These are phyloP conservation scores for Andinoacara biseriatus DNA, from an alignment of 2,113 vertebrate genomes.

Conservation along the genomic window DNA sequence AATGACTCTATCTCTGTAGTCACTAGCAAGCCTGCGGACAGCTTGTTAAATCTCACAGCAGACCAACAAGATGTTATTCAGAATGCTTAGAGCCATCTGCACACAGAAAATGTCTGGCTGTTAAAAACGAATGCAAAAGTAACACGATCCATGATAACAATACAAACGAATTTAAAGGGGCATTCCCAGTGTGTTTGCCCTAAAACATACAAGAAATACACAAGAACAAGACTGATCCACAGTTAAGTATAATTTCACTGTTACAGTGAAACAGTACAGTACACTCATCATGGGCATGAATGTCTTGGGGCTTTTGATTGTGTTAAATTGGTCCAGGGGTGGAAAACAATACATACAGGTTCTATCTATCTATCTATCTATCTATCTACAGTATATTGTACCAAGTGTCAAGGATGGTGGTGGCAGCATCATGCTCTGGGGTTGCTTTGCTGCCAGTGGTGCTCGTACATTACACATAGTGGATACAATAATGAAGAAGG, in stretches of 20 bases:
- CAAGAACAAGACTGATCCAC: background rate
- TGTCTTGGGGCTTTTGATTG: too few species aligned
- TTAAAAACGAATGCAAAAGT: conserved; percentile 11
- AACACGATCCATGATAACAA: conserved; percentile 4
- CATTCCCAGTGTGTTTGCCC: background rate
- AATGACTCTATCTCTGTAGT: conserved; percentile 61
- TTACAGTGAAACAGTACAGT: too few species aligned
- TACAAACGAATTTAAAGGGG: background rate
- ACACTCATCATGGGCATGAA: too few species aligned
- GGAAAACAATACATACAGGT: too few species aligned
- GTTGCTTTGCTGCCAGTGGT: too few species aligned
- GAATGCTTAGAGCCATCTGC: conserved; percentile 30
- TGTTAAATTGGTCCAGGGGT: too few species aligned
- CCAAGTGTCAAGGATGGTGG: too few species aligned
- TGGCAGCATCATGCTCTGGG: too few species aligned
- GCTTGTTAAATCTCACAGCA: conserved; percentile 62
- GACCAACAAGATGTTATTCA: conserved; percentile 49
- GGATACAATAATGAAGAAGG: too few species aligned
- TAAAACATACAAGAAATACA: background rate
- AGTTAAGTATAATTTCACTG: background rate
- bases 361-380: too few species aligned
- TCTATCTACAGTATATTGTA: too few species aligned
- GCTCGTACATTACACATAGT: too few species aligned
- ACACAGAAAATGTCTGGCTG: conserved; percentile 26
- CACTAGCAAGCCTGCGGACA: conserved; percentile 42